These are phyloP conservation scores for Philypnodon macrostomus DNA, from an alignment of 2,797 vertebrate genomes.

Conservation along the genomic window DNA sequence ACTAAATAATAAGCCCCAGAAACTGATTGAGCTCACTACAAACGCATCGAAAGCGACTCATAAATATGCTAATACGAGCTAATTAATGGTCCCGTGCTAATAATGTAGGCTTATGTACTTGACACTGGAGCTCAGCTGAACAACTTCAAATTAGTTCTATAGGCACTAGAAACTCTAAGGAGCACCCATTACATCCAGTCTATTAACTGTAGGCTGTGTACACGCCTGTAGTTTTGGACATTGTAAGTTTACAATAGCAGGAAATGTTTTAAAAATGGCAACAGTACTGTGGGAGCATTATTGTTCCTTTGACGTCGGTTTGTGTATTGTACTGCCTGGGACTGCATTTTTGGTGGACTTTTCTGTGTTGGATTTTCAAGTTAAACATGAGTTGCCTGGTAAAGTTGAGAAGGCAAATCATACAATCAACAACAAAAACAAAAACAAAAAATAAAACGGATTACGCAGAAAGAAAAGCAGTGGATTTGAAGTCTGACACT, in stretches of 20 bases:
- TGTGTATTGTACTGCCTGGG: conserved; percentile 5
- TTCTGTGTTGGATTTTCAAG: background rate
- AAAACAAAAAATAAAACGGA: background rate
- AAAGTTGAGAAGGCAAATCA: no score
- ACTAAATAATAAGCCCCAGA: no score
- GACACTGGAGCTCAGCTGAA: background rate
- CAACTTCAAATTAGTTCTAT: background rate
- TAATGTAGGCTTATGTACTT: no score
- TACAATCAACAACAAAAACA: no score
- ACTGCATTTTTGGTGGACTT: background rate
- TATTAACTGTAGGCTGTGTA: background rate
- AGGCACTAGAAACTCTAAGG: background rate
- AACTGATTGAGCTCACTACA: no score
- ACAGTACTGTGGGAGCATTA: conserved; percentile 3
- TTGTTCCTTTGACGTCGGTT: conserved; percentile 2
- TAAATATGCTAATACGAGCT: no score
- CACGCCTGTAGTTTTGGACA: conserved; percentile 1
- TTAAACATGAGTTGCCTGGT: no score
- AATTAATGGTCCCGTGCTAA: no score
- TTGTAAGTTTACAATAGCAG: conserved; percentile 16
- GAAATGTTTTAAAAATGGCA: conserved; percentile 14
- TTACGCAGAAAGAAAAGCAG: background rate
- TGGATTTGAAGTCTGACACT: background rate
- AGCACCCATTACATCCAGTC: conserved; percentile 8
- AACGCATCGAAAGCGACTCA: no score